Conservation (phyloP, 2,888 invertebrate species). For the Caenorhabditis parvicauda region DNA sequence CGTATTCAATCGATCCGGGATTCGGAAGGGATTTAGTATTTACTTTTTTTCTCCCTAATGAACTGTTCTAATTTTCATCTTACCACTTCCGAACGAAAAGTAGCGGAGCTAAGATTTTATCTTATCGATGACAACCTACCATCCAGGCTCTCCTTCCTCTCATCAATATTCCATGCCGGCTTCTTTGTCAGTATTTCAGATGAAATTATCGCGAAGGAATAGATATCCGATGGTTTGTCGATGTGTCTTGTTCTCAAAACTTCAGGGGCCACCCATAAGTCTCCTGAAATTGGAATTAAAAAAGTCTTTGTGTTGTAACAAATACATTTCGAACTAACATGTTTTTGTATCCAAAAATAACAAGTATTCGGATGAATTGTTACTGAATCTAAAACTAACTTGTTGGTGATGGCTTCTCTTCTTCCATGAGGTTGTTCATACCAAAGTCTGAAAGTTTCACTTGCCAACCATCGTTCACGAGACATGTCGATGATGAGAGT, state of each 20-base stretch:
- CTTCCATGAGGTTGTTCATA: constrained; percentile 3
- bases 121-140: too few relatives aligned
- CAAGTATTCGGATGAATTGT: too few relatives aligned
- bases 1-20: too few relatives aligned
- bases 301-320: too few relatives aligned
- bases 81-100: too few relatives aligned
- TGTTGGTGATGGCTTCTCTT: constrained; percentile 5
- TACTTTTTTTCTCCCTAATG: too few relatives aligned
- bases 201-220: constrained; percentile 54
- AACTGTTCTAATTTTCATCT: not conserved
- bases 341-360: too few relatives aligned
- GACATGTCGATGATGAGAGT: constrained; percentile 31
- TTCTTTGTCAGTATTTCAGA: constrained; percentile 53
- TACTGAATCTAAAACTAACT: too few relatives aligned
- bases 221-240: constrained; percentile 44
- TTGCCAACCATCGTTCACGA: constrained; percentile 54
- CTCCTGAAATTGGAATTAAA: not conserved
- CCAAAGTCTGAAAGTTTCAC: constrained; percentile 25
- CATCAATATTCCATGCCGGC: constrained; percentile 42
- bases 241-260: constrained; percentile 24
- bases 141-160: constrained; percentile 35
- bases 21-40: too few relatives aligned
- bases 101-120: too few relatives aligned
- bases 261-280: constrained; percentile 55
- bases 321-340: too few relatives aligned